Conservation (phyloP, 64 coral and sea anemone genomes). For the Montipora efflorescens region DNA sequence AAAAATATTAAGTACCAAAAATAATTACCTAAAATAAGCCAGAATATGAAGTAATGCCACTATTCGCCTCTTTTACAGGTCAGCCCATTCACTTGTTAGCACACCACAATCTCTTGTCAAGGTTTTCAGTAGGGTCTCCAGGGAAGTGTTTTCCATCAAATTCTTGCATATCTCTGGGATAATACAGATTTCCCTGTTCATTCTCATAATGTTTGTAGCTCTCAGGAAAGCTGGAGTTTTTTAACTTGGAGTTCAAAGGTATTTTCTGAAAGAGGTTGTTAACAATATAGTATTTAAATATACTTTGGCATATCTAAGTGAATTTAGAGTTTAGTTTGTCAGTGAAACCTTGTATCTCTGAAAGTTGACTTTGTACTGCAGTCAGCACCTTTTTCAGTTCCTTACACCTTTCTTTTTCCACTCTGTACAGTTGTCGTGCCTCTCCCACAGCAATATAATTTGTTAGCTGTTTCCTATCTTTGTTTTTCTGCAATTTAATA, state of each 20-base stretch:
- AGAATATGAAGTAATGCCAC: constrained; percentile 3
- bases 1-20: too few species aligned
- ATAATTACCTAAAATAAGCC: not conserved
- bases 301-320: not conserved
- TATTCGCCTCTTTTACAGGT: not conserved
- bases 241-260: not conserved
- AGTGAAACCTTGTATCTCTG: constrained; percentile 3
- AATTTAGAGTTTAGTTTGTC: not conserved
- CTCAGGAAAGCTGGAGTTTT: not conserved
- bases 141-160: not conserved
- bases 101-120: not conserved
- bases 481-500: constrained; percentile 18
- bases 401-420: too few species aligned
- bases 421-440: too few species aligned
- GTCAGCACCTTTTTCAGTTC: too few species aligned
- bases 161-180: not conserved
- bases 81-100: not conserved
- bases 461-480: not conserved
- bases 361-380: too few species aligned
- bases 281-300: not conserved
- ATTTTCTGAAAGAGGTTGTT: not conserved
- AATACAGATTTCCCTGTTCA: not conserved
- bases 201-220: not conserved
- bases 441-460: too few species aligned
- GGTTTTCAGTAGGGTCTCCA: constrained; percentile 8